These are phyloP conservation scores for Rotaria socialis DNA, from an alignment of 2,888 invertebrate species.

Conservation along the genomic window DNA sequence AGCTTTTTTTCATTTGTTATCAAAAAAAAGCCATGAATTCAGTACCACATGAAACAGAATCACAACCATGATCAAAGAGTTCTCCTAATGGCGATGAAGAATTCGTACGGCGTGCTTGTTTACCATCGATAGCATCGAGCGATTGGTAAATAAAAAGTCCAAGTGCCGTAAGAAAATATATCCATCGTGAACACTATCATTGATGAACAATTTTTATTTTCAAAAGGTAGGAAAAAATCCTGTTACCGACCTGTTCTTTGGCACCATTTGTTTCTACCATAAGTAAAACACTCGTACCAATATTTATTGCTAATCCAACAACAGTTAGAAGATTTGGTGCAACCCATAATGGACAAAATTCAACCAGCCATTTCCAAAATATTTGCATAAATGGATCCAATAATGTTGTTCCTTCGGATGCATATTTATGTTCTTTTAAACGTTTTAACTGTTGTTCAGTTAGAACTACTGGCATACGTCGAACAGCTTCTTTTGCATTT, in stretches of 20 bases:
- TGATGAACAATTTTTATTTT: too few relatives aligned
- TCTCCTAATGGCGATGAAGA: slow-evolving; percentile 88
- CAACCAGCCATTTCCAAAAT: slow-evolving; percentile 89
- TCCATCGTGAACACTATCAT: slow-evolving; percentile 77
- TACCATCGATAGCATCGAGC: slow-evolving; percentile 96
- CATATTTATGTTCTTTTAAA: slow-evolving; percentile 74
- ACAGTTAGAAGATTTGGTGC: slow-evolving; percentile 96
- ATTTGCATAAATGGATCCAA: slow-evolving; percentile 83
- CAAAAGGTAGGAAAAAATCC: neutral
- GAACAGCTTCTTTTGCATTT: slow-evolving; percentile 6
- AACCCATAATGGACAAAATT: slow-evolving; percentile 80
- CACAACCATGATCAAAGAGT: slow-evolving; percentile 98
- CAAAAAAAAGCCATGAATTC: neutral
- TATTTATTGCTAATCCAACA: slow-evolving; percentile 82
- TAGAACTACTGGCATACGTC: neutral
- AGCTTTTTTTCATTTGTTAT: slow-evolving; percentile 48
- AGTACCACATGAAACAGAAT: slow-evolving; percentile 80
- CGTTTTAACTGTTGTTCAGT: slow-evolving; percentile 40
- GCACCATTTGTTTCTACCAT: slow-evolving; percentile 28
- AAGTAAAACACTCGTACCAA: slow-evolving; percentile 71
- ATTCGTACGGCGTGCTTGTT: slow-evolving; percentile 92
- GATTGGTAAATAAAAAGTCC: slow-evolving; percentile 95
- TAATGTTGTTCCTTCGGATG: slow-evolving; percentile 76
- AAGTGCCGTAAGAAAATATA: slow-evolving; percentile 80
- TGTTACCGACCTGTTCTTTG: slow-evolving; percentile 12